Percentiles rank a stretch among this genome's conserved stretches.
Conservation (phyloP, 1,140 invertebrate species). For the Diplogasteroides magnus region DNA sequence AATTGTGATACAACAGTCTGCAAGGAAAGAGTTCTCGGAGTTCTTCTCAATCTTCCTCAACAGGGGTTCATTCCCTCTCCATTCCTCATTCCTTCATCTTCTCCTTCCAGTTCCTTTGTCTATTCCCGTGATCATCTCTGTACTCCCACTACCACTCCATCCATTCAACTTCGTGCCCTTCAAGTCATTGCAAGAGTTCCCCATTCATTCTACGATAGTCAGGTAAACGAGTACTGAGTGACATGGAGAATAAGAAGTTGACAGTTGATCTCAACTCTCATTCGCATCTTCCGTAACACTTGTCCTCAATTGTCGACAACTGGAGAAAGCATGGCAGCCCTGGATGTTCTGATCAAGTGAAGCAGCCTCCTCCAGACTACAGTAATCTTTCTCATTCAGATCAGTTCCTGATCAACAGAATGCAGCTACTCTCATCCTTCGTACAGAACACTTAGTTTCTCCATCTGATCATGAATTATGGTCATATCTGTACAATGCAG, state of each 20-base stretch:
- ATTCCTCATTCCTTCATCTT: too few relatives aligned
- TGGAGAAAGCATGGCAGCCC: constrained; percentile 8
- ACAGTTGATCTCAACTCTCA: constrained; percentile 12
- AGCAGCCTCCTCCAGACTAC: too few relatives aligned
- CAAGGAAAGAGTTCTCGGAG: background rate
- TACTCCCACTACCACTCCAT: too few relatives aligned
- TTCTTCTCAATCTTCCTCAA: background rate
- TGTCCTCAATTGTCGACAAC: constrained; percentile 12
- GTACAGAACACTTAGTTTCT: constrained; percentile 13
- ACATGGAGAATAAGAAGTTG: too few relatives aligned
- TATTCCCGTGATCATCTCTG: background rate
- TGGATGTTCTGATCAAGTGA: constrained; percentile 20
- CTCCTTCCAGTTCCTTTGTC: background rate
- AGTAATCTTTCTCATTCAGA: constrained; percentile 10
- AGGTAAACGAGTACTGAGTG: too few relatives aligned
- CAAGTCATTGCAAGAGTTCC: background rate
- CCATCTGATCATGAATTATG: constrained; percentile 25
- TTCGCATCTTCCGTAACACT: constrained; percentile 27
- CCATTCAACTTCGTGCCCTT: background rate
- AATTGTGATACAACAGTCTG: too few relatives aligned
- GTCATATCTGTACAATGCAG: constrained; percentile 23
- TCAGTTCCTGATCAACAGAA: constrained; percentile 27
- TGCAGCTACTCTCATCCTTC: constrained; percentile 18
- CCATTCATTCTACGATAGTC: background rate
- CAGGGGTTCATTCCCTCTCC: too few relatives aligned